Evolutionary conservation across 2,888 invertebrate genomes (phyloP), one percentile per base, ranked within the genome.

Genomic region (Trissolcus japonicus): DNA sequence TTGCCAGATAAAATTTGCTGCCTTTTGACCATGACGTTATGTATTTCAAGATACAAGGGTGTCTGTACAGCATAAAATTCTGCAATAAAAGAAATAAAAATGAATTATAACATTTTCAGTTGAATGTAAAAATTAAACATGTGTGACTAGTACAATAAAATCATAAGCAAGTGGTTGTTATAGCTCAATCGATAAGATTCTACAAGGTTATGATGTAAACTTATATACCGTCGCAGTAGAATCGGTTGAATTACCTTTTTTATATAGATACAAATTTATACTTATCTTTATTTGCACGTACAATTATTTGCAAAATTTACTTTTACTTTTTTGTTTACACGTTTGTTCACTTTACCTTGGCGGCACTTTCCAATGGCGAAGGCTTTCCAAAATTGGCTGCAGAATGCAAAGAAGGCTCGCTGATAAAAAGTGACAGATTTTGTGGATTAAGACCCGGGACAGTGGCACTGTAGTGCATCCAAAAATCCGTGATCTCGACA

Each of bases 31-130:
- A 95, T 1, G 95, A 94, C 21, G 94, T 94, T 79, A 96, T 91
- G 86, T 95, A 97, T 84, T 94, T 94, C 11, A 97, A 89, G 81
- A 97, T 95, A 83, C 93, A 94, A 0, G 97, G 97, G 90, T 97
- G 97, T 0, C 97, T 93, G 88, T 95, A 94, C 68, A 95, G 92
- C 91, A 95, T 94, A 74, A 96, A 91, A 90, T 95, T 95, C 96
- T 97, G 89, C 2, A 25, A 25, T 25, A 35, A 9, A 35, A 35
- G 6, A 11, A 35, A 35, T 17, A 41, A 41, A 43, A 17, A 35
- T 62, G 35, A 61, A 53, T 59, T 41, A 6, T 16, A 41, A 43
- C 2, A 41, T 41, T 3, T 9, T 25, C 6, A 4, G 4, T 25
- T 21, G 21, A 25, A 19, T 2, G 25, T 25, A 25, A 0, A 25